A percentile compares a stretch with the other conserved stretches of the same genome.
Evolutionary conservation across 2,797 vertebrate genomes (phyloP).

Genomic region (Pristis pectinata): DNA sequence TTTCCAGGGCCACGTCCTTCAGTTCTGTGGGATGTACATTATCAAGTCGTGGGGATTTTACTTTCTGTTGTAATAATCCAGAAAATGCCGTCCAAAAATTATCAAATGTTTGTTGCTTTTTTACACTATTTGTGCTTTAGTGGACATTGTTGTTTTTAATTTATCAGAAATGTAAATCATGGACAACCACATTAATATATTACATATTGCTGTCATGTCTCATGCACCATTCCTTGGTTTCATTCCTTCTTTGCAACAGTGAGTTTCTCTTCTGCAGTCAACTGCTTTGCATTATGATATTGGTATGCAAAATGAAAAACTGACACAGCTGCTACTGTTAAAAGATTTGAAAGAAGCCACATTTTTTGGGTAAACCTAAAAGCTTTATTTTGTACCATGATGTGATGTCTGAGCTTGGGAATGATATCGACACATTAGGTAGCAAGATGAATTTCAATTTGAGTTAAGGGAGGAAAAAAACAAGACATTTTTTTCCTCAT

Average conservation of each 20-base stretch:
- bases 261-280: background rate
- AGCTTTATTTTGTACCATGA: background rate
- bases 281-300: background rate
- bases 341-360: background rate
- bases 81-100: too few relatives aligned
- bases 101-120: too few relatives aligned
- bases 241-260: background rate
- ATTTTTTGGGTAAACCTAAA: background rate
- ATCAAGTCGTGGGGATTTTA: too few relatives aligned
- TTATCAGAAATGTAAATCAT: background rate
- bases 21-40: too few relatives aligned
- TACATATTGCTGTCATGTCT: background rate
- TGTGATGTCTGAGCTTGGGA: background rate
- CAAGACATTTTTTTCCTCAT: background rate
- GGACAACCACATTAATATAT: background rate
- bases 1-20: too few relatives aligned
- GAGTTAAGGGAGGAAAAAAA: background rate
- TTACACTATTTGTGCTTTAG: too few relatives aligned
- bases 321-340: background rate
- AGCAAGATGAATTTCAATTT: background rate
- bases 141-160: too few relatives aligned
- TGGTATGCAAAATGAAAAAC: background rate
- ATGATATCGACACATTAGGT: background rate
- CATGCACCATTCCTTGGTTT: background rate
- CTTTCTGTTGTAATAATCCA: too few relatives aligned